These are phyloP conservation scores for Melanophora roralis DNA, from an alignment of 2,888 invertebrate species.

Conservation along the genomic window DNA sequence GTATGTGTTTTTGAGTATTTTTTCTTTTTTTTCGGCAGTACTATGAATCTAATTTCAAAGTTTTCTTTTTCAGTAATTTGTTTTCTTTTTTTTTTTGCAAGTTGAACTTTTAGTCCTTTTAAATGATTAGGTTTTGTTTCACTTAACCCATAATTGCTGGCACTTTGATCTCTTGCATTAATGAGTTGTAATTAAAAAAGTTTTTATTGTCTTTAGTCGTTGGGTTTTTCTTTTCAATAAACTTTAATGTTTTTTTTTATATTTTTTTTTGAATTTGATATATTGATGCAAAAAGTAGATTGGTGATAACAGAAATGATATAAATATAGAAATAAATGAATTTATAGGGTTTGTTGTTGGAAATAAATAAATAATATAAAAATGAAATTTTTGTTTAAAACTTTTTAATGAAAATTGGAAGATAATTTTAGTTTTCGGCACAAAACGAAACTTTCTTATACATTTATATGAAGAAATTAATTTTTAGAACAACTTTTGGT, in stretches of 20 bases:
- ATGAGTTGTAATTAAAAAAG: conserved; percentile 46
- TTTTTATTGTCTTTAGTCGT: conserved; percentile 24
- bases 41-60: background rate
- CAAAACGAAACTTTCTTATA: too few species aligned
- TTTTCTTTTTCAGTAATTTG: background rate
- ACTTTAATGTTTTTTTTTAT: background rate
- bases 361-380: too few species aligned
- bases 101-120: conserved; percentile 39
- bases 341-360: background rate
- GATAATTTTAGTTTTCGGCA: conserved; percentile 1
- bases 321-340: conserved; percentile 32
- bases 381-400: too few species aligned
- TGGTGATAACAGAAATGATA: background rate
- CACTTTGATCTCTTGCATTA: conserved; percentile 58
- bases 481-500: too few species aligned
- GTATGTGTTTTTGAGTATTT: background rate
- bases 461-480: too few species aligned
- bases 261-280: background rate
- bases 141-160: conserved; percentile 61
- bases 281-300: conserved; percentile 18
- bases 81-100: background rate
- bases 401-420: conserved; percentile 4
- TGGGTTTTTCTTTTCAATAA: background rate
- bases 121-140: conserved; percentile 55
- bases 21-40: background rate